A percentile compares a stretch with the other conserved stretches of the same genome.
phyloP scores from a whole-genome alignment of 2,113 vertebrate species.

The Tragelaphus scriptus region DNA sequence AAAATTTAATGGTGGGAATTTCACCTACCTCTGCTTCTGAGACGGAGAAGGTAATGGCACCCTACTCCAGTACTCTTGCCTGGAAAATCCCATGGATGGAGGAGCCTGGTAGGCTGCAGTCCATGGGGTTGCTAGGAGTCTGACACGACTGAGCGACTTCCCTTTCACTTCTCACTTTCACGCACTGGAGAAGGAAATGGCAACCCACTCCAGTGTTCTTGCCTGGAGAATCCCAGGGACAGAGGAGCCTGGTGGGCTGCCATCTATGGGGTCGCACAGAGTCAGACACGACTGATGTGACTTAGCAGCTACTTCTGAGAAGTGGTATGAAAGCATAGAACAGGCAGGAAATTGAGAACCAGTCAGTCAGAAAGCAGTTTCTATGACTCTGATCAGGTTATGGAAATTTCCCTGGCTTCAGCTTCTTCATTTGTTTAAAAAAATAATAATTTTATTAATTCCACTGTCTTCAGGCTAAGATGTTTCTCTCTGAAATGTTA shows the following conservation, averaged over 20 bases:
- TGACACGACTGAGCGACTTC: too few species aligned
- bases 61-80: too few species aligned
- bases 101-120: too few species aligned
- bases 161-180: too few species aligned
- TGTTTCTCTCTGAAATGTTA: constrained; percentile 16
- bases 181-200: too few species aligned
- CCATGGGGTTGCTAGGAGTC: too few species aligned
- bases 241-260: too few species aligned
- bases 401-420: background rate
- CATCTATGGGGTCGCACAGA: too few species aligned
- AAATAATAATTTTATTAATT: background rate
- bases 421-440: background rate
- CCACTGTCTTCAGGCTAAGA: background rate
- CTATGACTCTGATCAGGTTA: background rate
- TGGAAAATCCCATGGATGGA: too few species aligned
- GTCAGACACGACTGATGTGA: too few species aligned
- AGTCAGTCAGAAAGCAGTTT: background rate
- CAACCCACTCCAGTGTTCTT: too few species aligned
- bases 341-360: background rate
- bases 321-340: background rate
- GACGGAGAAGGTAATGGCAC: background rate
- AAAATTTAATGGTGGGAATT: background rate
- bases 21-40: constrained; percentile 6
- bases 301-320: background rate
- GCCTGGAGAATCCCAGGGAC: too few species aligned